phyloP scores from a whole-genome alignment of 2,113 vertebrate species.

The Hyperopisus bebe region DNA sequence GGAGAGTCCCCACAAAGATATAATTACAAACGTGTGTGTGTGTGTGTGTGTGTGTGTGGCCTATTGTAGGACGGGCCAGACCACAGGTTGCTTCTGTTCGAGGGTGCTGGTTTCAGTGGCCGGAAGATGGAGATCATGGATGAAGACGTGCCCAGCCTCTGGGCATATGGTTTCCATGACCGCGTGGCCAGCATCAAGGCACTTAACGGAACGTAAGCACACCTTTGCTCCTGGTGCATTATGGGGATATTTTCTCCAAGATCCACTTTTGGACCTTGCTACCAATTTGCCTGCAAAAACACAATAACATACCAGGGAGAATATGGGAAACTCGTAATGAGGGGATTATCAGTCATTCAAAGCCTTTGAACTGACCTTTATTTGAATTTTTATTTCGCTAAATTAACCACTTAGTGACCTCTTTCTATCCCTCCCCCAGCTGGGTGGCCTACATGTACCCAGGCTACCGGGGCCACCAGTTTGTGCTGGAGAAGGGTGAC shows the following conservation, averaged over 20 bases:
- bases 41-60: background rate
- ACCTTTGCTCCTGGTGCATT: constrained; percentile 28
- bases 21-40: background rate
- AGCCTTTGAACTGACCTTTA: background rate
- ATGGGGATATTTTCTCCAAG: background rate
- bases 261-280: background rate
- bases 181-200: constrained; percentile 78
- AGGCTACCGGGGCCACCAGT: constrained; percentile 82
- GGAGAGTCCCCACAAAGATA: too few species aligned
- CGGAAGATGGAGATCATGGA: constrained; percentile 90
- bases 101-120: constrained; percentile 71
- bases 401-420: constrained; percentile 46
- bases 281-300: background rate
- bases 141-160: constrained; percentile 83
- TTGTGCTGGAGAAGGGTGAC: constrained; percentile 78
- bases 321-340: background rate
- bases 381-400: background rate
- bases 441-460: constrained; percentile 92
- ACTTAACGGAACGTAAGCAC: constrained; percentile 80
- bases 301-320: background rate
- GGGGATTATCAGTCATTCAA: background rate
- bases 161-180: constrained; percentile 87
- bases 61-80: constrained; percentile 69
- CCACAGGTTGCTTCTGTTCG: constrained; percentile 85
- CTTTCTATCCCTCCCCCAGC: constrained; percentile 54